Evolutionary conservation across 2,888 invertebrate species (phyloP).

Genomic region (Drosophila meridionalis): DNA sequence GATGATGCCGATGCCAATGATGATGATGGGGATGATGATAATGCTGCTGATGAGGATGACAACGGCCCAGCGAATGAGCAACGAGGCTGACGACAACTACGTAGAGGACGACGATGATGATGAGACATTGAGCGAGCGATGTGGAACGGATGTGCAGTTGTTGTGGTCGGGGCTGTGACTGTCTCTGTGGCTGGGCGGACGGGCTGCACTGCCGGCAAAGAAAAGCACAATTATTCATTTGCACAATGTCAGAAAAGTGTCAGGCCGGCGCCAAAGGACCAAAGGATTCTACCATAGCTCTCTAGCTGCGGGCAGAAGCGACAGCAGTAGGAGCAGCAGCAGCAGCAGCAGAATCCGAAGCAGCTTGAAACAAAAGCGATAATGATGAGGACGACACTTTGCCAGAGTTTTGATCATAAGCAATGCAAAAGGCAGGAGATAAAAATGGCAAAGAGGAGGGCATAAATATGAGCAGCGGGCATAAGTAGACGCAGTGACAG

Average conservation of each 20-base stretch:
- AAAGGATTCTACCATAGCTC: slow-evolving; percentile 67
- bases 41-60: slow-evolving; percentile 24
- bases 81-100: slow-evolving; percentile 72
- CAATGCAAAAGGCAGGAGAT: slow-evolving; percentile 39
- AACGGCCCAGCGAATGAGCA: slow-evolving; percentile 62
- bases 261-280: slow-evolving; percentile 81
- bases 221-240: slow-evolving; percentile 84
- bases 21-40: slow-evolving; percentile 39
- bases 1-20: slow-evolving; percentile 26
- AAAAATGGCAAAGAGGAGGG: slow-evolving; percentile 7
- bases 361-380: slow-evolving; percentile 74
- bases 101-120: slow-evolving; percentile 56
- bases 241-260: slow-evolving; percentile 82
- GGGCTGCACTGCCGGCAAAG: slow-evolving; percentile 65
- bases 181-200: slow-evolving; percentile 14
- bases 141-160: slow-evolving; percentile 68
- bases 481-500: slow-evolving; percentile 25
- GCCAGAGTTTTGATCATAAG: slow-evolving; percentile 72
- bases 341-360: slow-evolving; percentile 19
- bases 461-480: slow-evolving; percentile 3
- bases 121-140: slow-evolving; percentile 79
- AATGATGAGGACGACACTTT: slow-evolving; percentile 76
- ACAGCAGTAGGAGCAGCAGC: slow-evolving; percentile 20
- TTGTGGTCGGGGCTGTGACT: slow-evolving; percentile 24
- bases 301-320: slow-evolving; percentile 51